phyloP scores from a whole-genome alignment of 2,113 vertebrate species.

The Oncorhynchus mykiss region DNA sequence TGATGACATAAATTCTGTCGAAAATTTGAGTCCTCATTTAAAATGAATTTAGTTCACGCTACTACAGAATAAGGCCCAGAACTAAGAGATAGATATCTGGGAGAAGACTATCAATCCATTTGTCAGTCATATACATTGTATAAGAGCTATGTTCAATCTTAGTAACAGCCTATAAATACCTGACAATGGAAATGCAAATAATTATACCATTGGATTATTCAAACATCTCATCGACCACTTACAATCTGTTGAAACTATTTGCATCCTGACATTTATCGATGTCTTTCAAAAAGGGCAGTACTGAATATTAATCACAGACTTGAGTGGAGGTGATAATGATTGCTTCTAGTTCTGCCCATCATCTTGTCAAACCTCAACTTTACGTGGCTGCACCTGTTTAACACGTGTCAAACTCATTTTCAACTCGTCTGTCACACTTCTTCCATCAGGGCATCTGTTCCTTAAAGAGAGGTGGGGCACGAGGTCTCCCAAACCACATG shows the following conservation, averaged over 20 bases:
- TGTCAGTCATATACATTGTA: background rate
- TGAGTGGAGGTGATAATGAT: constrained; percentile 60
- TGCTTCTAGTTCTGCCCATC: constrained; percentile 45
- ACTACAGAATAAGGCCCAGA: background rate
- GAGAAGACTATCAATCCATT: background rate
- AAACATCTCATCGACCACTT: background rate
- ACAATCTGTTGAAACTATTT: constrained; percentile 49
- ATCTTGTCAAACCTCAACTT: constrained; percentile 66
- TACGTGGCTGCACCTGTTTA: constrained; percentile 64
- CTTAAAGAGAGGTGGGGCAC: constrained; percentile 19
- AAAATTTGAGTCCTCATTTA: background rate
- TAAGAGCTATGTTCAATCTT: background rate
- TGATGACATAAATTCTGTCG: background rate
- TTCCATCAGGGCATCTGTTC: constrained; percentile 52
- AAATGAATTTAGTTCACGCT: background rate
- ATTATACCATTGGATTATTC: background rate
- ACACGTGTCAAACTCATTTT: constrained; percentile 69
- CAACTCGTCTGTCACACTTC: constrained; percentile 58
- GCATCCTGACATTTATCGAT: constrained; percentile 39
- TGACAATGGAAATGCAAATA: background rate
- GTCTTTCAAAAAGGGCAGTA: constrained; percentile 37
- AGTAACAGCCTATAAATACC: background rate
- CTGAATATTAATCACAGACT: constrained; percentile 61
- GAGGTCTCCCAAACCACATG: constrained; percentile 35
- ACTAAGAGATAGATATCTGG: background rate